Evolutionary conservation across 2,113 vertebrate species (phyloP).

Genomic region (Sterrhoptilus dennistouni): DNA sequence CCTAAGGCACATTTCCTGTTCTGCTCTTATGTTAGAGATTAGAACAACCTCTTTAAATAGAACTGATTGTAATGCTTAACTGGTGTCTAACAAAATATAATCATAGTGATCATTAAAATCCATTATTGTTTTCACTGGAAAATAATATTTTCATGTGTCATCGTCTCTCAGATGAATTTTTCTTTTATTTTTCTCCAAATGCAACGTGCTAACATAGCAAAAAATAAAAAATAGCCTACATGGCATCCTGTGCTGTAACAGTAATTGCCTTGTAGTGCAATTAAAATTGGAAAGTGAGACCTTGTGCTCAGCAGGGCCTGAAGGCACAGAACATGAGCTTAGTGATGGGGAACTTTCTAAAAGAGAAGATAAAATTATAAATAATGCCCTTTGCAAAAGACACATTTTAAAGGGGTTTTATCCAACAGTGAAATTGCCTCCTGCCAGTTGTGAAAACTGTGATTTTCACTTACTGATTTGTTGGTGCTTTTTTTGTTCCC

Average conservation of each 20-base stretch:
- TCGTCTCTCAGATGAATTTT: neutral
- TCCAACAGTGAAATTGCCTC: neutral
- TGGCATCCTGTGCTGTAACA: neutral
- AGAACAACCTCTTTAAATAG: neutral
- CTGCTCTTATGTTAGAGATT: neutral
- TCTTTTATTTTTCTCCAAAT: neutral
- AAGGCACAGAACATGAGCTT: neutral
- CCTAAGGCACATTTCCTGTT: neutral
- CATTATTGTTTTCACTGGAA: neutral
- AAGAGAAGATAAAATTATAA: neutral
- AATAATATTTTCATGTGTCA: neutral
- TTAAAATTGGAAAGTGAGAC: neutral
- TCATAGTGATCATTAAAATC: neutral
- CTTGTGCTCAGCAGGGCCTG: neutral
- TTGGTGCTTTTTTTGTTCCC: neutral
- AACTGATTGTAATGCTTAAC: neutral
- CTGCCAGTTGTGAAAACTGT: neutral
- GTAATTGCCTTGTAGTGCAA: neutral
- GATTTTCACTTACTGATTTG: neutral
- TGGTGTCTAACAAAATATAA: neutral
- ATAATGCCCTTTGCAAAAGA: neutral
- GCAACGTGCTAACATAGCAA: neutral
- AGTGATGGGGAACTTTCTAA: neutral
- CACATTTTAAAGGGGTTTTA: neutral
- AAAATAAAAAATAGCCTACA: neutral